Conservation (phyloP, 2,113 vertebrate species). For the Percopsis transmontana region DNA sequence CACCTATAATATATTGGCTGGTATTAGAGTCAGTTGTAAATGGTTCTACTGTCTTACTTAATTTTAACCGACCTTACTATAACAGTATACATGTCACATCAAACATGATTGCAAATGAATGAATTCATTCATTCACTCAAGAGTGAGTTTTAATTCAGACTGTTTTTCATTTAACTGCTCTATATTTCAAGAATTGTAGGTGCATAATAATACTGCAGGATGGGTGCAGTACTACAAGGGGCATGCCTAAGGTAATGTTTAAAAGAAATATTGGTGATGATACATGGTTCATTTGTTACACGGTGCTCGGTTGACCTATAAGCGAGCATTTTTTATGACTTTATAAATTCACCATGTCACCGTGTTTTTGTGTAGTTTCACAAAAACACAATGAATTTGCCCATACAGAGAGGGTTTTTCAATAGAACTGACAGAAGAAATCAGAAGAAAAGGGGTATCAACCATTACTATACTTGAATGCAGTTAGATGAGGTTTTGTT, state of each 20-base stretch:
- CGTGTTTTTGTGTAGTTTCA: constrained; percentile 18
- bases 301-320: constrained; percentile 16
- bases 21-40: constrained; percentile 1
- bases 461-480: constrained; percentile 48
- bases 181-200: constrained; percentile 14
- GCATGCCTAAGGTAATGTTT: constrained; percentile 7
- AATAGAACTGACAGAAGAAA: too few relatives aligned
- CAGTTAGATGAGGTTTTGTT: constrained; percentile 69
- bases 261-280: constrained; percentile 4
- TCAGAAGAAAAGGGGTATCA: constrained; percentile 40
- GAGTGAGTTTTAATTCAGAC: too few relatives aligned
- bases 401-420: constrained; percentile 32
- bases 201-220: constrained; percentile 11
- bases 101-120: neutral
- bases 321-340: constrained; percentile 1
- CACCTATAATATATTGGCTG: neutral
- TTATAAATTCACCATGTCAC: constrained; percentile 24
- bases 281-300: constrained; percentile 16
- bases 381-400: constrained; percentile 38
- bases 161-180: constrained; percentile 5
- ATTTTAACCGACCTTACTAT: constrained; percentile 1
- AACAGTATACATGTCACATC: neutral
- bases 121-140: too few relatives aligned
- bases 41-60: constrained; percentile 29
- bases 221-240: constrained; percentile 17